These are phyloP conservation scores for Willowsia nigromaculata DNA, from an alignment of 2,888 invertebrate genomes.

Conservation along the genomic window DNA sequence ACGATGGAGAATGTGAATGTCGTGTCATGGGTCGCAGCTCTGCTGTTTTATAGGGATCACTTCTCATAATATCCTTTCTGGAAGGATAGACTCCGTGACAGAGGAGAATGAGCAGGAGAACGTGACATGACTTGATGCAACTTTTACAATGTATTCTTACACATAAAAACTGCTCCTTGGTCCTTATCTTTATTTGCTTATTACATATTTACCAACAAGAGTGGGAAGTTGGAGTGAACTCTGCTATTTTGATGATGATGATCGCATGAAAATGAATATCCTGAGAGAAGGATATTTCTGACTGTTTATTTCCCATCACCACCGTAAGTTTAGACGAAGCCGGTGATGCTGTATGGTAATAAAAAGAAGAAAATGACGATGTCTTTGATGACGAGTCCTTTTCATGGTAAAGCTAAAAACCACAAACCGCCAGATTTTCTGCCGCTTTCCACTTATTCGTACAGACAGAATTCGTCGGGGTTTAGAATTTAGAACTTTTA, in stretches of 20 bases:
- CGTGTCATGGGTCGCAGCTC: neutral
- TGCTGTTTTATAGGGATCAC: neutral
- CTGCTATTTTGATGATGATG: constrained; percentile 1
- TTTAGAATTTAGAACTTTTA: neutral
- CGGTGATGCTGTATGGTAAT: neutral
- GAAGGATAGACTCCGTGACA: constrained; percentile 39
- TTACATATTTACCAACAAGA: neutral
- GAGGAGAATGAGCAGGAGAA: constrained; percentile 33
- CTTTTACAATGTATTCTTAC: neutral
- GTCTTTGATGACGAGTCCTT: constrained; percentile 37
- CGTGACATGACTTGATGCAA: constrained; percentile 53
- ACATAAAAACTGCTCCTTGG: neutral
- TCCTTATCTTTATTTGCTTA: constrained; percentile 26
- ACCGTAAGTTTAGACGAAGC: neutral
- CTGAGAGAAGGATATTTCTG: neutral
- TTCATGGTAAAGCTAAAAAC: constrained; percentile 40
- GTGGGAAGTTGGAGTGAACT: neutral
- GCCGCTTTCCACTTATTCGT: neutral
- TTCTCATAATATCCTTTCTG: constrained; percentile 15
- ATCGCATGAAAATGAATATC: neutral
- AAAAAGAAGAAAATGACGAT: neutral
- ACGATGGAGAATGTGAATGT: neutral
- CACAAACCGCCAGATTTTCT: constrained; percentile 47
- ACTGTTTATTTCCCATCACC: constrained; percentile 48
- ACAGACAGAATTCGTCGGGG: neutral